Conservation (phyloP, 2,113 vertebrate genomes). For the Euleptes europaea region DNA sequence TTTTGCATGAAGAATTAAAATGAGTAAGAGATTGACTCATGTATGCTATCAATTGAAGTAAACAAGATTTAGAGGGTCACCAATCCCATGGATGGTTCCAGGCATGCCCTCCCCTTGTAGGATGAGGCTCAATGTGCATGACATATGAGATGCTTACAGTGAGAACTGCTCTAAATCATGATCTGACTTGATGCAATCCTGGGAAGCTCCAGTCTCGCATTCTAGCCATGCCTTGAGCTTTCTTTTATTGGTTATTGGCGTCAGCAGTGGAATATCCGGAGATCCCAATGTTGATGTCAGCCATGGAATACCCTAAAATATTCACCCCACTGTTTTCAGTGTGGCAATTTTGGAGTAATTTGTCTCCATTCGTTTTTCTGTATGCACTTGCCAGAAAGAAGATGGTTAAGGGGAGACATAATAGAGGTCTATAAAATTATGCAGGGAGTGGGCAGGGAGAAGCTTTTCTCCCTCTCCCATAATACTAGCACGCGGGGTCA, state of each 20-base stretch:
- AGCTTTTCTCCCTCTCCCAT: too few relatives aligned
- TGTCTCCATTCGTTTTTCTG: neutral
- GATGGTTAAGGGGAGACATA: too few relatives aligned
- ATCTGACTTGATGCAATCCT: neutral
- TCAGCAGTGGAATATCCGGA: neutral
- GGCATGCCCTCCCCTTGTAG: neutral
- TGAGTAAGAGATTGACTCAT: neutral
- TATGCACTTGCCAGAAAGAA: neutral
- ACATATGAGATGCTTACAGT: neutral
- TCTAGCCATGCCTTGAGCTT: neutral
- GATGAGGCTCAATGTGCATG: neutral
- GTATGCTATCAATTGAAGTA: neutral
- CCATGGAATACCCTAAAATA: neutral
- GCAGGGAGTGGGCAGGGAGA: too few relatives aligned
- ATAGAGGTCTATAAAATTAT: too few relatives aligned
- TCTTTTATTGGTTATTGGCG: neutral
- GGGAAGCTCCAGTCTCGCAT: neutral
- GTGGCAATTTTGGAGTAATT: neutral
- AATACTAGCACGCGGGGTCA: too few relatives aligned
- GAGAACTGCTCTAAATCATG: neutral
- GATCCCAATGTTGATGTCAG: neutral
- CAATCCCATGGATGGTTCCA: neutral
- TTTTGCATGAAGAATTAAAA: neutral
- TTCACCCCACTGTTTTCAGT: neutral
- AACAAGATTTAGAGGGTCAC: neutral